A percentile compares a stretch with the other conserved stretches of the same genome.
Evolutionary conservation across 1,140 invertebrate genomes (phyloP).

Genomic region (Manduca sexta): DNA sequence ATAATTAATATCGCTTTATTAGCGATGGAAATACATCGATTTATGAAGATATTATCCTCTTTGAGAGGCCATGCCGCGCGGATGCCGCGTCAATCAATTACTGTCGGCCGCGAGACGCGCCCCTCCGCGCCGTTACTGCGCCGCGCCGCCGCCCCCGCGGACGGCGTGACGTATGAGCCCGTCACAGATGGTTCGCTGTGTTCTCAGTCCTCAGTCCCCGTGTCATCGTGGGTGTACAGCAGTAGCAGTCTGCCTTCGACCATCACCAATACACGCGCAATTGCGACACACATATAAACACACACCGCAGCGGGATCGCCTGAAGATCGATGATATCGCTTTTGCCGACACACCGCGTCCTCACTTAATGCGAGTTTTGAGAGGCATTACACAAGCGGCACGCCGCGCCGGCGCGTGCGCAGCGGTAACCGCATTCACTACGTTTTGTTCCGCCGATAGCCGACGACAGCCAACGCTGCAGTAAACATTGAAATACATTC

Average conservation of each 20-base stretch:
- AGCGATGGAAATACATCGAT: slow-evolving; percentile 58
- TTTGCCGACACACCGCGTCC: background rate
- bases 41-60: slow-evolving; percentile 61
- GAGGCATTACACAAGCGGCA: slow-evolving; percentile 3
- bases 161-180: background rate
- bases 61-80: slow-evolving; percentile 35
- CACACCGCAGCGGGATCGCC: background rate
- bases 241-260: too few species aligned
- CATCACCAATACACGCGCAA: background rate
- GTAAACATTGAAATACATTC: too few species aligned
- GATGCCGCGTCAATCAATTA: slow-evolving; percentile 28
- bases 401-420: background rate
- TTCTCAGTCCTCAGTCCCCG: too few species aligned
- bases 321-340: background rate
- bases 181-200: background rate
- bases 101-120: slow-evolving; percentile 4
- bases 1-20: slow-evolving; percentile 73
- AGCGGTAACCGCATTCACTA: background rate
- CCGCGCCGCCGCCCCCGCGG: background rate
- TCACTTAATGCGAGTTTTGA: background rate
- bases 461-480: too few species aligned
- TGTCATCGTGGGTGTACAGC: too few species aligned
- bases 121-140: slow-evolving; percentile 2
- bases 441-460: background rate
- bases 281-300: slow-evolving; percentile 5